Evolutionary conservation across 1,140 invertebrate species (phyloP).

Genomic region (Drosophila rufa): DNA sequence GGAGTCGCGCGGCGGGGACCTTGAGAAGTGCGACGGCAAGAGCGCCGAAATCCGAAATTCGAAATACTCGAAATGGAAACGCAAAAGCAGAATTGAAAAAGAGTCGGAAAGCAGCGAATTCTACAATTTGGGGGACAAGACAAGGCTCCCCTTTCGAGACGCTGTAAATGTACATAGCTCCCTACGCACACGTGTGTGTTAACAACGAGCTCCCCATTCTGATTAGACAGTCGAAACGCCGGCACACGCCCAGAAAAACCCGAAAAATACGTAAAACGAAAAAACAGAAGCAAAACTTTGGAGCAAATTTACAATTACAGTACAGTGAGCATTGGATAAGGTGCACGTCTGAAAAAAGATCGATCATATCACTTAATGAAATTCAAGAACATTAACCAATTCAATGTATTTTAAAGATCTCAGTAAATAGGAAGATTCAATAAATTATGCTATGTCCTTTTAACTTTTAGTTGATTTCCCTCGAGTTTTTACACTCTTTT

Average conservation of each 20-base stretch:
- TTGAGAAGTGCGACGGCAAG: slow-evolving; percentile 53
- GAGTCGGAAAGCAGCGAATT: slow-evolving; percentile 18
- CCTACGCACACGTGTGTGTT: slow-evolving; percentile 18
- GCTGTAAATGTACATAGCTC: neutral
- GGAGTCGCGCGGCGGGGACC: slow-evolving; percentile 24
- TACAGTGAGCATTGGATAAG: slow-evolving; percentile 1
- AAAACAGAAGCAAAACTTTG: slow-evolving; percentile 27
- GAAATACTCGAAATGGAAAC: slow-evolving; percentile 35
- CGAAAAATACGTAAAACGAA: neutral
- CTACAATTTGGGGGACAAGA: slow-evolving; percentile 1
- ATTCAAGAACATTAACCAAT: too few species aligned
- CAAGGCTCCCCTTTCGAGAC: slow-evolving; percentile 38
- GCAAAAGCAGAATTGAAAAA: slow-evolving; percentile 34
- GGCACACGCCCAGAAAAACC: slow-evolving; percentile 38
- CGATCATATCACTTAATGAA: neutral
- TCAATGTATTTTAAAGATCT: too few species aligned
- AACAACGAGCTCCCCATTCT: slow-evolving; percentile 26
- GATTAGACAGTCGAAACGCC: slow-evolving; percentile 27
- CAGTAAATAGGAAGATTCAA: too few species aligned
- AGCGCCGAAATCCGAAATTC: slow-evolving; percentile 37
- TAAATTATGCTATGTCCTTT: too few species aligned
- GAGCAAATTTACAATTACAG: slow-evolving; percentile 43
- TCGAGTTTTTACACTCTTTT: neutral
- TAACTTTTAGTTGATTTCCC: too few species aligned
- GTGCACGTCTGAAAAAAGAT: neutral